Conservation (phyloP, 2,797 vertebrate genomes). For the Sphenopsis melanotis region DNA sequence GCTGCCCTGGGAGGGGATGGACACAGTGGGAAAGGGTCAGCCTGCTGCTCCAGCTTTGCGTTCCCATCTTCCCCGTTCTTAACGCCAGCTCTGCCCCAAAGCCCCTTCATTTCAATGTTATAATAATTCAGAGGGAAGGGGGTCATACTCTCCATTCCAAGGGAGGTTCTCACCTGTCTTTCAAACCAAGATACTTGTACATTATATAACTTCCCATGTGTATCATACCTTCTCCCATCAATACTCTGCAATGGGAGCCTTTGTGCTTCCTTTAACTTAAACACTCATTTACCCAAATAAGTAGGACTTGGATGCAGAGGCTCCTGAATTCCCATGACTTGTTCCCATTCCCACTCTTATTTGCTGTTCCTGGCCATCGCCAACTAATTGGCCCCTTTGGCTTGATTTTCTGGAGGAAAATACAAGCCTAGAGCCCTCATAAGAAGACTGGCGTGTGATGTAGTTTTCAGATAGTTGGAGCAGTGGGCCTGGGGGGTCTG, state of each 20-base stretch:
- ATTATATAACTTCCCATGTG: rapidly evolving
- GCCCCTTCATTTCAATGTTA: background rate
- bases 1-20: too few species aligned
- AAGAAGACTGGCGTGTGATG: background rate
- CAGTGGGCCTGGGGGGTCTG: background rate
- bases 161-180: background rate
- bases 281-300: background rate
- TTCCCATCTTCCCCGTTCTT: too few species aligned
- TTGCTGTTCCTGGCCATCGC: background rate
- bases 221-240: background rate
- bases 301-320: background rate
- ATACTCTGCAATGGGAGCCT: background rate
- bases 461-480: background rate
- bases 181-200: background rate
- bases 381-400: background rate
- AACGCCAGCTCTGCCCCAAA: background rate
- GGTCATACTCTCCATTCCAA: background rate
- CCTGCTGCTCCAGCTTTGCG: too few species aligned
- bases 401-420: background rate
- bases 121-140: rapidly evolving
- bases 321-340: background rate
- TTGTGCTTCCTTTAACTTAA: background rate
- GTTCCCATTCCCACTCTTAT: background rate
- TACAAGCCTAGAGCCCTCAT: background rate
- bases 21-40: rapidly evolving